These are phyloP conservation scores for Erythrocercus mccallii DNA, from an alignment of 2,113 vertebrate species.

Conservation along the genomic window DNA sequence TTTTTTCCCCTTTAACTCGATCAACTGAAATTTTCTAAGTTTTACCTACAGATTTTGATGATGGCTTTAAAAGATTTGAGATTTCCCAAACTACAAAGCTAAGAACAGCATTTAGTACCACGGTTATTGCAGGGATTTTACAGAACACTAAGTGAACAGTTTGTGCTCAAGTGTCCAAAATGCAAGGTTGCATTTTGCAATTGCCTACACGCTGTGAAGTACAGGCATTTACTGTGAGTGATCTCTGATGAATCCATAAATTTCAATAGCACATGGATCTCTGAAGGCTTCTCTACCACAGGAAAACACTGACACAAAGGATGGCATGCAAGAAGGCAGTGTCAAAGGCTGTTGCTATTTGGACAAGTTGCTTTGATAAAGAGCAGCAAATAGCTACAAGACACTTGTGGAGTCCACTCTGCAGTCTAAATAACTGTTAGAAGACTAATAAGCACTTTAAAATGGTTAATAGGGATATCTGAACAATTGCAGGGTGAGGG, in stretches of 20 bases:
- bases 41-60: background rate
- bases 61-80: background rate
- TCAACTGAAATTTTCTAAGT: background rate
- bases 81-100: background rate
- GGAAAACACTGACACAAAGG: constrained; percentile 67
- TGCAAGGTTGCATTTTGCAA: background rate
- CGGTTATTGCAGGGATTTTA: background rate
- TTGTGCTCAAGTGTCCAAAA: background rate
- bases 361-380: constrained; percentile 55
- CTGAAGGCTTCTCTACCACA: constrained; percentile 22
- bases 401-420: constrained; percentile 19
- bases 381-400: constrained; percentile 50
- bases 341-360: constrained; percentile 66
- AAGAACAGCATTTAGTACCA: background rate
- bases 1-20: background rate
- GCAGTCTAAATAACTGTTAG: constrained; percentile 27
- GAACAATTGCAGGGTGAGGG: background rate
- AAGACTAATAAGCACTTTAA: constrained; percentile 44
- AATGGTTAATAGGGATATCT: constrained; percentile 15
- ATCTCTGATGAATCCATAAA: constrained; percentile 54
- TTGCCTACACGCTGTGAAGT: background rate
- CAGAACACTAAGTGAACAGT: background rate
- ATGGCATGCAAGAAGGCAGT: constrained; percentile 45
- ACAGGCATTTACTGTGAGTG: background rate
- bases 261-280: constrained; percentile 44